Base-by-base conservation (phyloP, 1,140 invertebrate genomes). In the Eriosoma lanigerum region DNA sequence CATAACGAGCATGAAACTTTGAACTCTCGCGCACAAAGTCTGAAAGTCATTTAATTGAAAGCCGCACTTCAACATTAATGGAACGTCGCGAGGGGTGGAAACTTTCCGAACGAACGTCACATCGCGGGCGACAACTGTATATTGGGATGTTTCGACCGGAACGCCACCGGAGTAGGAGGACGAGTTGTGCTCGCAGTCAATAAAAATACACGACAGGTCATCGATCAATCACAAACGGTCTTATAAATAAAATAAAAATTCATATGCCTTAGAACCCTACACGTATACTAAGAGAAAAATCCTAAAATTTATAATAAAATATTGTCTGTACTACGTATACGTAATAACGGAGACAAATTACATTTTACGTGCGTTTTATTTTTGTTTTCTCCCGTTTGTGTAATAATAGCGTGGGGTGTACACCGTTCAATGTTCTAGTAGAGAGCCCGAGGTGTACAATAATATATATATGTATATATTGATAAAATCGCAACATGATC, bases 41-140 rank as follows among this genome's bases (percentile, higher is more conserved):
- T 3, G n/a, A n/a, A 48, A 70, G 21, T 50, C 66, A 26, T 72
- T 52, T 72, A 72, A 72, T 72, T 52, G 48, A 70, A 70, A 70
- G 66, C 46, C 29, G 48, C 21, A 26, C 66, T 50, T 19, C 4
- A 10, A 15, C 46, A 24, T 72, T 72, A 72, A 72, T 29, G 68
- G 26, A 48, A 70, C 24, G 26, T 12, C 19, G 19, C 3, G 3
- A 38, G 32, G 58, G 24, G 32, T 6, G 46, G 46, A 70, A 70
- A 70, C 66, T 70, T 70, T 70, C 50, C 44, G 24, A 50, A 50
- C 15, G 46, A 70, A 15, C 17, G 66, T 26, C 46, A n/a, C 52
- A 17, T n/a, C 26, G 19, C 12, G 6, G 19, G 62, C 21, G 26
- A 62, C 58, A 62, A 32, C 58, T 62, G 4, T 62, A 32, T 62